Conservation (phyloP, 2,797 vertebrate genomes). For the Myiotriccus ornatus region DNA sequence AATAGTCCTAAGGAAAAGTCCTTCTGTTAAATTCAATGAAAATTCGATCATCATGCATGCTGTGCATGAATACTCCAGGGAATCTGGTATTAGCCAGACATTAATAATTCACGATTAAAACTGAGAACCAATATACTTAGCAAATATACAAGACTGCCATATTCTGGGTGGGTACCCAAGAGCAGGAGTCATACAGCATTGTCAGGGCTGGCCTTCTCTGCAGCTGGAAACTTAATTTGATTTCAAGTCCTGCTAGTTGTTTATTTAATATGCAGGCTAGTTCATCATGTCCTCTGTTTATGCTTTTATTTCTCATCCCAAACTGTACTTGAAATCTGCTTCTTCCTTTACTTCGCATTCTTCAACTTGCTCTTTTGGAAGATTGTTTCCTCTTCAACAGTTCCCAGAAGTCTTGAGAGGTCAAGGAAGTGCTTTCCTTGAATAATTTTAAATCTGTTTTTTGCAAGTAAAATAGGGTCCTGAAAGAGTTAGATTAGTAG, state of each 20-base stretch:
- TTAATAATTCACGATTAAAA: background rate
- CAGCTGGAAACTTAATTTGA: background rate
- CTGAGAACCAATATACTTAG: background rate
- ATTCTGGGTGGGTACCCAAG: background rate
- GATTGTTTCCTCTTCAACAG: background rate
- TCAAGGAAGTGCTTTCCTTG: background rate
- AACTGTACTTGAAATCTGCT: background rate
- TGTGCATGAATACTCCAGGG: background rate
- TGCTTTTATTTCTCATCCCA: background rate
- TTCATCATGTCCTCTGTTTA: background rate
- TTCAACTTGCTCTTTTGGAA: background rate
- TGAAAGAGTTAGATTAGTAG: background rate
- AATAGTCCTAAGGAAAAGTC: background rate
- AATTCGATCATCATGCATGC: background rate
- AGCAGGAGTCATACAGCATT: background rate
- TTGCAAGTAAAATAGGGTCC: background rate
- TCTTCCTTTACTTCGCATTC: background rate
- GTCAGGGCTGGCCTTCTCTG: background rate
- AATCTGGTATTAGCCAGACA: background rate
- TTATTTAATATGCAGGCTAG: background rate
- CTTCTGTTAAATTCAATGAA: background rate
- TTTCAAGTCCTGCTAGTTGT: background rate
- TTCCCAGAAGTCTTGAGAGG: background rate
- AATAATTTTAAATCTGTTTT: slow-evolving; percentile 3
- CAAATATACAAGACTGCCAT: background rate